Conservation (phyloP, 2,888 invertebrate genomes). For the Auanema sp. region DNA sequence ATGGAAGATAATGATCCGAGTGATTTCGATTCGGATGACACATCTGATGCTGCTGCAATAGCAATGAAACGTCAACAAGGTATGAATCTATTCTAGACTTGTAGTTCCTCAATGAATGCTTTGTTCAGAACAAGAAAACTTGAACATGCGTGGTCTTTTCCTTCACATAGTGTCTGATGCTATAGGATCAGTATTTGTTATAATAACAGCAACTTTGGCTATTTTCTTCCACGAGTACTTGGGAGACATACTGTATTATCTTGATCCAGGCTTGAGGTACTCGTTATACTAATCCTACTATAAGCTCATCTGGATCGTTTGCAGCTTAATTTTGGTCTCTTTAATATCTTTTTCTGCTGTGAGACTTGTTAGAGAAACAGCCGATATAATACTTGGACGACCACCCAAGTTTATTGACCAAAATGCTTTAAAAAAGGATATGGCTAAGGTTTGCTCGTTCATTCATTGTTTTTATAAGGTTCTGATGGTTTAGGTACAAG, state of each 20-base stretch:
- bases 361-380: slow-evolving; percentile 80
- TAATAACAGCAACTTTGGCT: slow-evolving; percentile 78
- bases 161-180: slow-evolving; percentile 95
- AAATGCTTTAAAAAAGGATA: slow-evolving; percentile 55
- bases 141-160: slow-evolving; percentile 99
- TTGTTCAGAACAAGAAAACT: slow-evolving; percentile 73
- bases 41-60: no score
- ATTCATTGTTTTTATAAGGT: neutral
- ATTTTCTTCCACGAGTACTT: slow-evolving; percentile 76
- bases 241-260: slow-evolving; percentile 74
- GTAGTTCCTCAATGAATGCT: neutral
- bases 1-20: neutral
- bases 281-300: neutral
- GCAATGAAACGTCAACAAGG: slow-evolving; percentile 13
- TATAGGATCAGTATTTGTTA: slow-evolving; percentile 88
- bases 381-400: slow-evolving; percentile 91
- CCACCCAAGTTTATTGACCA: slow-evolving; percentile 92
- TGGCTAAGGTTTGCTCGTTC: slow-evolving; percentile 43
- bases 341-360: slow-evolving; percentile 41
- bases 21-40: no score
- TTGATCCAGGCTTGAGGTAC: slow-evolving; percentile 83
- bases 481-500: slow-evolving; percentile 65
- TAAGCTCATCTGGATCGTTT: neutral
- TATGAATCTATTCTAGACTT: neutral
- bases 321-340: slow-evolving; percentile 63